Conservation (phyloP, 2,888 invertebrate species). For the Elysia crispata region DNA sequence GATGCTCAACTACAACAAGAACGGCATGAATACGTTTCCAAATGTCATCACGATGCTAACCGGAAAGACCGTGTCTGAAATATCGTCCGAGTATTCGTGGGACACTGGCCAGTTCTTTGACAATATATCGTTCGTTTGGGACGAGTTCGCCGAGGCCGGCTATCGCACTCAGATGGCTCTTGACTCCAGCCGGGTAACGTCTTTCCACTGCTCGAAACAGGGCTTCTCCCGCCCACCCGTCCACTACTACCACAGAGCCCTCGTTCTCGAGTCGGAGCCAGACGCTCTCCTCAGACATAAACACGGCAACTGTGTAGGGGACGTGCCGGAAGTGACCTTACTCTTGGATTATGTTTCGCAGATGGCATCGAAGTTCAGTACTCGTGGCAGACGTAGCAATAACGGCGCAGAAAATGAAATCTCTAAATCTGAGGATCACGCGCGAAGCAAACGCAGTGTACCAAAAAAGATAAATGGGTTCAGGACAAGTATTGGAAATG, state of each 20-base stretch:
- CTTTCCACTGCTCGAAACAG: conserved; percentile 34
- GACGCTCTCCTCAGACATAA: not conserved
- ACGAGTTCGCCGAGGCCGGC: conserved; percentile 22
- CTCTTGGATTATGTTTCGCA: conserved; percentile 14
- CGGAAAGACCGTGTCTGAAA: not conserved
- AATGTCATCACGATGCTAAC: conserved; percentile 11
- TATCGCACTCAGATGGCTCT: conserved; percentile 14
- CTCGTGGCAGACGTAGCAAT: no score
- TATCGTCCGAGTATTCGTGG: not conserved
- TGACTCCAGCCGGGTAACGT: not conserved
- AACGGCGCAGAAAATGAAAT: no score
- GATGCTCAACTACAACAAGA: conserved; percentile 29
- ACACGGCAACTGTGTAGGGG: conserved; percentile 14
- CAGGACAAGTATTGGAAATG: no score
- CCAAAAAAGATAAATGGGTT: no score
- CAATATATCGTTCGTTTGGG: conserved; percentile 25
- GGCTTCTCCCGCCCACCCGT: conserved; percentile 26
- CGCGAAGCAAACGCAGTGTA: no score
- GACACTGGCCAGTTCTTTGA: not conserved
- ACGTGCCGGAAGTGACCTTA: conserved; percentile 10
- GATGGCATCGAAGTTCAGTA: conserved; percentile 16
- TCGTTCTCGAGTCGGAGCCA: not conserved
- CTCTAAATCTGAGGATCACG: no score
- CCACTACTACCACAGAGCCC: conserved; percentile 18
- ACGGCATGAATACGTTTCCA: not conserved